Base-by-base conservation (phyloP, 2,113 vertebrate genomes). In the Terrapene triunguis region DNA sequence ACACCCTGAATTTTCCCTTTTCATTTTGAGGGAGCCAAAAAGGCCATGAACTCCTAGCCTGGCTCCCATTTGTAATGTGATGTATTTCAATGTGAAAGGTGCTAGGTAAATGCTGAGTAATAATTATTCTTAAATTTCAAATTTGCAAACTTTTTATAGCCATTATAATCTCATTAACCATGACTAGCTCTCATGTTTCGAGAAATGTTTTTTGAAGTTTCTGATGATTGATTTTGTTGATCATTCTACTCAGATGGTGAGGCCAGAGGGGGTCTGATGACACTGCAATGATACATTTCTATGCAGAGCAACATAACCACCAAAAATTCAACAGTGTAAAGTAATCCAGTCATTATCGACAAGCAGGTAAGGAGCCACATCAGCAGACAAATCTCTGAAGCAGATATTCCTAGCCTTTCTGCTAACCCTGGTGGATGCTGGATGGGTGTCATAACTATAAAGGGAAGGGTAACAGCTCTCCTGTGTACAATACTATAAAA, bases 131-230 rank as follows among this genome's bases (percentile, higher is more conserved):
- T 4, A 14, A 29, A 84, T 76, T 92, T 88, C 29, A 55, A 9
- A 47, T 79, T 85, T 80, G 1, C 4, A 2, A 62, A 44, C 85
- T 74, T 2, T 44, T 85, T 90, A 78, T 72, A 29, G 14, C 48
- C 55, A 4, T 2, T 38, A 92, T 6, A 3, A 59, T 44, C 42
- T 32, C 59, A 62, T 90, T 90, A 47, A 25, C 69, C 22, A 69
- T 50, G 0, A 74, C 35, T 80, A 74, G 14, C n/a, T 50, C 1
- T 2, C 80, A 2, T 1, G 2, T 50, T 8, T 9, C 29, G 1
- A 2, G 8, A 2, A 83, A 3, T 42, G 38, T 13, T 5, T 82
- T 69, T 22, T 53, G 54, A 44, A 51, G 35, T 81, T 32, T 86
- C 55, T 53, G 12, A 1, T 44, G 38, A 38, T 38, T 16, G 14